These are phyloP conservation scores for Dendrolimus kikuchii DNA, from an alignment of 1,140 invertebrate genomes.

Conservation along the genomic window DNA sequence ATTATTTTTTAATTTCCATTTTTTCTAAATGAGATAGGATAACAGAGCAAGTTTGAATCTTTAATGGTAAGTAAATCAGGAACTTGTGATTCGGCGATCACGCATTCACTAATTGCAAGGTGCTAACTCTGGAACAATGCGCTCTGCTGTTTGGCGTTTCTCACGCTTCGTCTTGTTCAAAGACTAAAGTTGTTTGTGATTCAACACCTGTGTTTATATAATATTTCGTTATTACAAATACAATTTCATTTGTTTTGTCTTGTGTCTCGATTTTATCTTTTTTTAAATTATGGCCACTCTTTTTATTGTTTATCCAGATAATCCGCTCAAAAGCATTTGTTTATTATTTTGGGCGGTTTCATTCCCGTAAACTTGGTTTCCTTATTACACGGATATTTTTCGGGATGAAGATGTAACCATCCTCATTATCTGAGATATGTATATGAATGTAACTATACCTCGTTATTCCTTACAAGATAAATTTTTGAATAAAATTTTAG, in stretches of 20 bases:
- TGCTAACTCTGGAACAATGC: conserved; percentile 16
- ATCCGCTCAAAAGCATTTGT: no score
- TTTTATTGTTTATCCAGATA: no score
- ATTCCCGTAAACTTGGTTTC: no score
- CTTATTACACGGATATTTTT: no score
- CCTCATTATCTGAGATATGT: no score
- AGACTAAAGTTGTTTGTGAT: conserved; percentile 11
- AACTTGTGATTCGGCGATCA: conserved; percentile 6
- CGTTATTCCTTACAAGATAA: no score
- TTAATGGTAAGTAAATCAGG: not conserved
- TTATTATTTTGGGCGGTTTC: no score
- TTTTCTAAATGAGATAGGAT: no score
- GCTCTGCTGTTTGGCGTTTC: conserved; percentile 22
- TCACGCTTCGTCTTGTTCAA: conserved; percentile 25
- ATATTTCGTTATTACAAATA: conserved; percentile 18
- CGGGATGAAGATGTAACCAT: no score
- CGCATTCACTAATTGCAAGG: conserved; percentile 19
- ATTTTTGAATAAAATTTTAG: no score
- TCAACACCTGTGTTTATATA: conserved; percentile 37
- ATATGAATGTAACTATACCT: no score
- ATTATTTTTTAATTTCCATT: no score
- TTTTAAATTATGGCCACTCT: not conserved
- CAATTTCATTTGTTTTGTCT: not conserved
- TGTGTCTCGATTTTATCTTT: conserved; percentile 5
- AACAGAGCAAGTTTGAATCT: not conserved